These are phyloP conservation scores for Tiaroga cobitis DNA, from an alignment of 2,797 vertebrate genomes.

Conservation along the genomic window DNA sequence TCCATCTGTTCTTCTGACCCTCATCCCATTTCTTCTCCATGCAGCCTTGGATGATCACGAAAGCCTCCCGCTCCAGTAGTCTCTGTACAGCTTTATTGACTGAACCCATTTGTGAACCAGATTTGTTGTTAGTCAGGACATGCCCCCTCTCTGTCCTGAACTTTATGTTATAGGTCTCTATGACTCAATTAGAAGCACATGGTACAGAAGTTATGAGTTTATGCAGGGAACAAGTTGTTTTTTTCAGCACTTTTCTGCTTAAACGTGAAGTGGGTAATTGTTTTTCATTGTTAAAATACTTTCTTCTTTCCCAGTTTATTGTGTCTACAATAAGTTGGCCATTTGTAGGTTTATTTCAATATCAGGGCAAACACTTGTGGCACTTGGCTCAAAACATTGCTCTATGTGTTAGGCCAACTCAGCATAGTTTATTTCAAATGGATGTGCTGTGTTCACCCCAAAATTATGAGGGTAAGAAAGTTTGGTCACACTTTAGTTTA, in stretches of 20 bases:
- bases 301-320: background rate
- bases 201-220: background rate
- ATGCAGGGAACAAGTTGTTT: background rate
- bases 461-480: background rate
- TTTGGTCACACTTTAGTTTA: too few species aligned
- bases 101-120: background rate
- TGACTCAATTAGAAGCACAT: conserved; percentile 12
- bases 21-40: background rate
- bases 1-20: background rate
- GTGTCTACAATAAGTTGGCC: background rate
- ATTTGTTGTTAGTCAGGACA: conserved; percentile 24
- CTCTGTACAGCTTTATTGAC: background rate
- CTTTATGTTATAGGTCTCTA: conserved; percentile 3
- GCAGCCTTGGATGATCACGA: background rate
- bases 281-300: background rate
- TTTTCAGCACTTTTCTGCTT: background rate
- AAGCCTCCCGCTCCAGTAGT: background rate
- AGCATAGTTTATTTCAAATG: background rate
- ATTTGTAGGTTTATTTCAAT: background rate
- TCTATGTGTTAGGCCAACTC: background rate
- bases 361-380: background rate
- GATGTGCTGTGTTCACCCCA: background rate
- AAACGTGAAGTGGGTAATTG: too few species aligned
- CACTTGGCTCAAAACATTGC: background rate
- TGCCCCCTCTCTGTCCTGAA: background rate